Evolutionary conservation across 1,140 invertebrate genomes (phyloP).

Genomic region (Bicyclus anynana): DNA sequence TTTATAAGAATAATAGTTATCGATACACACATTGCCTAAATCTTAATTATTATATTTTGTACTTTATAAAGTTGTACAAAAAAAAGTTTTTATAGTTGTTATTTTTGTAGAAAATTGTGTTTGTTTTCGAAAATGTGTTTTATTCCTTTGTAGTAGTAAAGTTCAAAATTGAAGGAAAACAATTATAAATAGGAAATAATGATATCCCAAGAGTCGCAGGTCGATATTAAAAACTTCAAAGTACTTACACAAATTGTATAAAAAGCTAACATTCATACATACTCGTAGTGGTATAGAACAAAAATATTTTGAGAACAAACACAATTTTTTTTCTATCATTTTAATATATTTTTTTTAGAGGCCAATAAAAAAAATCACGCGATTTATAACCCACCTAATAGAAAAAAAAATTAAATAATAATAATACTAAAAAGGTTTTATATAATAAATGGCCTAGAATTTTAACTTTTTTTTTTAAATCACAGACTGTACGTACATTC

Average conservation of each 20-base stretch:
- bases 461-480: neutral
- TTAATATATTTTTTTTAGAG: neutral
- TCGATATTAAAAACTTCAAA: no score
- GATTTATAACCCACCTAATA: conserved; percentile 24
- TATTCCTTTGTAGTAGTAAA: neutral
- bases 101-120: neutral
- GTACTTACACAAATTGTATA: no score
- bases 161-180: neutral
- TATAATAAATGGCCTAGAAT: conserved; percentile 5
- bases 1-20: conserved; percentile 2
- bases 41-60: neutral
- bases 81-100: neutral
- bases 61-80: neutral
- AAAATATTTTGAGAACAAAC: conserved; percentile 2
- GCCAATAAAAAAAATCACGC: neutral
- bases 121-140: neutral
- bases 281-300: no score
- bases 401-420: conserved; percentile 13
- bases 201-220: no score
- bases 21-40: neutral
- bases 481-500: conserved; percentile 31
- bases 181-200: no score
- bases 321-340: neutral
- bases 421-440: neutral
- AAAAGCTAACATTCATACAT: no score